Evolutionary conservation across 2,888 invertebrate species (phyloP).

Genomic region (Bimastos eiseni): DNA sequence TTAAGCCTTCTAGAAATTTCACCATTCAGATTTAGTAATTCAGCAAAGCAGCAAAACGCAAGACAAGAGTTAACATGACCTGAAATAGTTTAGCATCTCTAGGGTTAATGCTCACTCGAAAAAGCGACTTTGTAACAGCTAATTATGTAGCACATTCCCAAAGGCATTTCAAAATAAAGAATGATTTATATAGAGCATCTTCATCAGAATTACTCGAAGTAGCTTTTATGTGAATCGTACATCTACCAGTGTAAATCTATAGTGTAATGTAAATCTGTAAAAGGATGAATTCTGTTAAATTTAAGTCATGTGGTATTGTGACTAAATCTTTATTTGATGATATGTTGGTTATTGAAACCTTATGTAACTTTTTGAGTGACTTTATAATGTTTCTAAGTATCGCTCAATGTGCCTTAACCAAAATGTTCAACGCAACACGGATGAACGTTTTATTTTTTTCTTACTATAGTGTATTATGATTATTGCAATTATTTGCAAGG

Average conservation of each 20-base stretch:
- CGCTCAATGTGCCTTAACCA: too few species aligned
- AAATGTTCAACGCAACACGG: too few species aligned
- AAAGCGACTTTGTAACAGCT: constrained; percentile 13
- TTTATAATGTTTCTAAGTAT: too few species aligned
- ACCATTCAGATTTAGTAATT: neutral
- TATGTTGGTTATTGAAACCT: too few species aligned
- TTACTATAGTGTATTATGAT: neutral
- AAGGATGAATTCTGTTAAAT: neutral
- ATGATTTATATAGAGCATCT: neutral
- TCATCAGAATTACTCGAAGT: neutral
- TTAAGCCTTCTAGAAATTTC: neutral
- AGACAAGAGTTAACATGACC: neutral
- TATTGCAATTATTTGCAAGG: neutral
- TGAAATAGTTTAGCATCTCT: neutral
- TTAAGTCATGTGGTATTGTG: too few species aligned
- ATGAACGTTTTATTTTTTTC: too few species aligned
- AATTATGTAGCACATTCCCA: neutral
- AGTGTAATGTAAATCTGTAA: neutral
- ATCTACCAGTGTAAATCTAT: too few species aligned
- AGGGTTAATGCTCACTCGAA: neutral
- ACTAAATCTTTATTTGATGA: too few species aligned
- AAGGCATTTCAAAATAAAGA: neutral
- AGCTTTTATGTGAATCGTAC: too few species aligned
- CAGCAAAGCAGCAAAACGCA: neutral
- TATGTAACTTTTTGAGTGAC: too few species aligned